These are phyloP conservation scores for Desmodus rotundus DNA, from an alignment of 2,113 vertebrate species.

Conservation along the genomic window DNA sequence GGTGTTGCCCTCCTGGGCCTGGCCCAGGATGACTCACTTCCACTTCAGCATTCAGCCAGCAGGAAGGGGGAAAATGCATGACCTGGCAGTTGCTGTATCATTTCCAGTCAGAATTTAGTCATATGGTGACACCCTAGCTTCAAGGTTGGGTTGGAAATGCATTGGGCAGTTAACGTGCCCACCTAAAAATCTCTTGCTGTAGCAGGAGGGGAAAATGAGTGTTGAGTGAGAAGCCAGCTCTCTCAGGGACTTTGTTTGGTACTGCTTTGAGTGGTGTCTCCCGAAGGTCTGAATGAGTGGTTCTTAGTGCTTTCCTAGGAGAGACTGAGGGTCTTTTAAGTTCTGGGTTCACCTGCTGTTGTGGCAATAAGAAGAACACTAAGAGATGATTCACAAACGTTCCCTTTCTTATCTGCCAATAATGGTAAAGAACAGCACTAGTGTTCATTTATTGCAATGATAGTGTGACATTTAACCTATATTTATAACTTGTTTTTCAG, in stretches of 20 bases:
- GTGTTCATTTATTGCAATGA: background rate
- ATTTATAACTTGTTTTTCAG: background rate
- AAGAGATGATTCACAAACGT: background rate
- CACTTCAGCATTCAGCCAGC: background rate
- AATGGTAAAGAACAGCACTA: background rate
- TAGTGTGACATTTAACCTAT: background rate
- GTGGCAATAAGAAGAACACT: background rate
- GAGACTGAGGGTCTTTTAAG: background rate
- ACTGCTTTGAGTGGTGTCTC: background rate
- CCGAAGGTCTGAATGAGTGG: background rate
- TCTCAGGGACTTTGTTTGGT: background rate
- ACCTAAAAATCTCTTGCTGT: background rate
- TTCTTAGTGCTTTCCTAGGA: background rate
- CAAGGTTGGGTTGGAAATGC: background rate
- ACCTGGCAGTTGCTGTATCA: background rate
- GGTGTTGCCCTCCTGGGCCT: background rate
- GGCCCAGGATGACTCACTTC: background rate
- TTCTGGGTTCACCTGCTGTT: background rate
- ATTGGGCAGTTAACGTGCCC: background rate
- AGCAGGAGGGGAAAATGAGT: background rate
- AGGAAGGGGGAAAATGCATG: background rate
- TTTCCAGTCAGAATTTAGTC: slow-evolving; percentile 1
- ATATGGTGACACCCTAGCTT: background rate
- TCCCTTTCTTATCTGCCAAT: background rate
- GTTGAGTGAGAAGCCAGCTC: background rate